Percentiles rank a stretch among this genome's conserved stretches.
These are phyloP conservation scores for Chaetorhynchus papuensis DNA, from an alignment of 2,113 vertebrate genomes.

Conservation along the genomic window DNA sequence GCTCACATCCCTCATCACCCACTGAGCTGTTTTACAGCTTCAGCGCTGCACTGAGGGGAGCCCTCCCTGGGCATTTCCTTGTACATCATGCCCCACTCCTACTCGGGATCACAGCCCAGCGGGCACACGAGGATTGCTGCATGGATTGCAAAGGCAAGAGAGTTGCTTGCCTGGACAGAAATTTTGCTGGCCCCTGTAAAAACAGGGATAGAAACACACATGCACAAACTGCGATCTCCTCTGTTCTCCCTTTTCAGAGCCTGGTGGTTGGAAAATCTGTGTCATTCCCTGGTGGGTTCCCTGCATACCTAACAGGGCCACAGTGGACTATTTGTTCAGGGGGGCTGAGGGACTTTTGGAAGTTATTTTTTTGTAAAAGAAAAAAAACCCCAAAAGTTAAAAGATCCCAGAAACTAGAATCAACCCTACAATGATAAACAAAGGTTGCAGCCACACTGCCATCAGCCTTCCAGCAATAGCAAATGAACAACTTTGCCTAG, in stretches of 20 bases:
- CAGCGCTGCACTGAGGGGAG: not conserved
- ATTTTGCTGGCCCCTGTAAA: not conserved
- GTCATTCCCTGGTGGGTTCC: not conserved
- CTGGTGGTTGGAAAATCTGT: not conserved
- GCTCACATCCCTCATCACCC: not conserved
- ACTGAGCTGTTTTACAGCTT: not conserved
- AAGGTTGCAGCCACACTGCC: not conserved
- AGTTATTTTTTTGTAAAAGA: not conserved
- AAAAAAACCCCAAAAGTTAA: rapidly evolving
- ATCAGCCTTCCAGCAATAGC: not conserved
- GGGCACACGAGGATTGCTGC: not conserved
- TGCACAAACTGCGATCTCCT: not conserved
- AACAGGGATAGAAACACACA: not conserved
- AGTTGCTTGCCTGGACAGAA: not conserved
- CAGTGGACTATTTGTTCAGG: not conserved
- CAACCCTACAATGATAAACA: not conserved
- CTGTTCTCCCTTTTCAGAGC: not conserved
- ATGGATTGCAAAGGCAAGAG: not conserved
- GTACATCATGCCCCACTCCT: not conserved
- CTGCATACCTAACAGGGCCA: not conserved
- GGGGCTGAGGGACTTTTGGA: not conserved
- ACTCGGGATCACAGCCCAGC: not conserved
- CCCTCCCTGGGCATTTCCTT: not conserved
- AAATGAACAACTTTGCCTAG: not conserved
- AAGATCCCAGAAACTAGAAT: not conserved